A percentile compares a stretch with the other conserved stretches of the same genome.
phyloP scores from a whole-genome alignment of 30 jellyfish, hydroid and myxozoan species.

The Thelohanellus kitauei region DNA sequence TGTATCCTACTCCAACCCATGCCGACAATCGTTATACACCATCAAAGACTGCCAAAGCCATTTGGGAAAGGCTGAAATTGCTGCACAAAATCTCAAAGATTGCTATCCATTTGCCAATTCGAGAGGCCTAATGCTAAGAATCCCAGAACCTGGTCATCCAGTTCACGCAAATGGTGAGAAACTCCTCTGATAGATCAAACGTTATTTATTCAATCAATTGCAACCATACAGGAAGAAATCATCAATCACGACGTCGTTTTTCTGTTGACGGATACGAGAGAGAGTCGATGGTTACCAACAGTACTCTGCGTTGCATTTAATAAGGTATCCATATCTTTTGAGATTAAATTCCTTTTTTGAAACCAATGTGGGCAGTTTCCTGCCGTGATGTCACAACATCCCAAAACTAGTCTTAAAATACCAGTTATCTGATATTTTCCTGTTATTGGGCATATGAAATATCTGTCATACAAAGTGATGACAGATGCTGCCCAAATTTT shows the following conservation, averaged over 20 bases:
- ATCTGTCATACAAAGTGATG: no score
- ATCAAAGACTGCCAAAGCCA: conserved; percentile 81
- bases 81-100: conserved; percentile 36
- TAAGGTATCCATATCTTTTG: no score
- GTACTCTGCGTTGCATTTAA: conserved; percentile 31
- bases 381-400: no score
- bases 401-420: no score
- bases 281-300: conserved; percentile 90
- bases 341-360: no score
- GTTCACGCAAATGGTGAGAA: conserved; percentile 17
- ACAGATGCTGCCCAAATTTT: no score
- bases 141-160: conserved; percentile 92
- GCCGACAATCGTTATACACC: conserved; percentile 39
- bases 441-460: no score
- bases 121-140: conserved; percentile 12
- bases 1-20: conserved; percentile 77
- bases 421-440: no score
- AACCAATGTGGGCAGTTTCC: no score
- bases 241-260: conserved; percentile 42
- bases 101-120: conserved; percentile 30
- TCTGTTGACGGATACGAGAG: conserved; percentile 79
- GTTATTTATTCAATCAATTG: no score
- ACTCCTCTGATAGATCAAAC: no score
- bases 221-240: conserved; percentile 13
- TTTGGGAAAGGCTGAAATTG: conserved; percentile 41